Evolutionary conservation across 2,888 invertebrate species (phyloP), one percentile per base, ranked within the genome.

Genomic region (Ctenicera cuprea): DNA sequence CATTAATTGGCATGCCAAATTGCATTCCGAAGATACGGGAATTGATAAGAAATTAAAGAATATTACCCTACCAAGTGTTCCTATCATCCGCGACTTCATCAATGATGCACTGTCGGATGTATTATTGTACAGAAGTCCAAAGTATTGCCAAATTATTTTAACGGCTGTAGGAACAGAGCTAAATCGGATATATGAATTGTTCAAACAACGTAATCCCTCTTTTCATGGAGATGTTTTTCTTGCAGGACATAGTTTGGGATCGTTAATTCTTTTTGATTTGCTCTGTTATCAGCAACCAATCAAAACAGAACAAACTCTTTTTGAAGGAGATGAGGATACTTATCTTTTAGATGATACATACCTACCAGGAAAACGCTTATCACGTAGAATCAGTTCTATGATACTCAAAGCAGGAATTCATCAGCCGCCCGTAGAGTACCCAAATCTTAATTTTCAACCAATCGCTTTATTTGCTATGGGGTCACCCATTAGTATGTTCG

Each of bases 41-140:
- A 94, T 98, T 43, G 98, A 98, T 88, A 91, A 91, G 78, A 94
- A 94, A 71, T 88, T 98, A 0, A 92, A 94, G 76, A 92, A 93
- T 16, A 96, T 98, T 74, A 98, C 98, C 0, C 88, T 98, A 63
- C 94, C 94, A 76, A 97, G 97, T 80, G 97, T 98, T 79, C 96
- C 97, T 0, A 93, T 94, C 73, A 88, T 98, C 66, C 88, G 98
- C 12, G 92, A 93, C 85, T 98, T 98, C 84, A 96, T 97, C 43
- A 99, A 99, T 87, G 97, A 97, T 82, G 97, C 98, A 0, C 89
- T 99, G 12, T 88, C 98, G 2, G 98, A 99, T 85, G 94, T 98
- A 62, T 89, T 98, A 57, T 96, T 98, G 85, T 99, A 98, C 83
- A 97, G 97, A 0, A 97, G 97, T 86, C 97, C 97, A 0, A 92